A percentile compares a stretch with the other conserved stretches of the same genome.
Conservation (phyloP, 2,113 vertebrate genomes). For the Toxotes chatareus region DNA sequence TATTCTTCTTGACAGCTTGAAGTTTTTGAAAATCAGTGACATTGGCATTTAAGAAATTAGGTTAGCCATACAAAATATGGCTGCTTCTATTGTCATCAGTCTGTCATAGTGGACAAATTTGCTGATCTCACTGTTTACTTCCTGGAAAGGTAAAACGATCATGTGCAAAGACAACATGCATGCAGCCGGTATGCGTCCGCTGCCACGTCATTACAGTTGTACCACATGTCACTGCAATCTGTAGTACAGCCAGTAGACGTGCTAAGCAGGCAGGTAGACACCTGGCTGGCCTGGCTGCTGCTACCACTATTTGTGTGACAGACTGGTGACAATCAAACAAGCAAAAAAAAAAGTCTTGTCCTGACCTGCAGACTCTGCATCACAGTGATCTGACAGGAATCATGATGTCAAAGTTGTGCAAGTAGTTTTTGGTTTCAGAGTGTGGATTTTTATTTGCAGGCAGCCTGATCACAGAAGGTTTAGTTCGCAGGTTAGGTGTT, state of each 20-base stretch:
- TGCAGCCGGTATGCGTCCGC: slow-evolving; percentile 4
- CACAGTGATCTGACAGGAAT: background rate
- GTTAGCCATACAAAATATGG: background rate
- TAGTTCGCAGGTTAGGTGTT: background rate
- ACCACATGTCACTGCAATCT: slow-evolving; percentile 54
- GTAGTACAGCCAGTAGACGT: slow-evolving; percentile 46
- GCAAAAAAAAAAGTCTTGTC: background rate
- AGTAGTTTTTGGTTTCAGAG: background rate
- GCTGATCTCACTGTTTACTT: slow-evolving; percentile 23
- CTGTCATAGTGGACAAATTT: background rate
- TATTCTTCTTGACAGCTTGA: background rate
- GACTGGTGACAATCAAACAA: slow-evolving; percentile 17
- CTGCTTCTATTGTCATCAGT: slow-evolving; percentile 1
- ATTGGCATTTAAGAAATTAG: background rate
- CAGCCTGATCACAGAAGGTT: background rate
- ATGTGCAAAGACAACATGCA: background rate
- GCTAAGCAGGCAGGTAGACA: slow-evolving; percentile 42
- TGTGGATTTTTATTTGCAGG: background rate
- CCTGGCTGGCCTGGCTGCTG: slow-evolving; percentile 32
- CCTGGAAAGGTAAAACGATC: background rate
- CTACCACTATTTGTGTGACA: slow-evolving; percentile 45
- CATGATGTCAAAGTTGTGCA: background rate
- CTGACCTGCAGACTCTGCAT: slow-evolving; percentile 1
- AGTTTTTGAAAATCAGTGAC: background rate
- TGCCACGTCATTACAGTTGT: slow-evolving; percentile 21